Base-by-base conservation (phyloP, 2,888 invertebrate genomes). In the Blera fallax region DNA sequence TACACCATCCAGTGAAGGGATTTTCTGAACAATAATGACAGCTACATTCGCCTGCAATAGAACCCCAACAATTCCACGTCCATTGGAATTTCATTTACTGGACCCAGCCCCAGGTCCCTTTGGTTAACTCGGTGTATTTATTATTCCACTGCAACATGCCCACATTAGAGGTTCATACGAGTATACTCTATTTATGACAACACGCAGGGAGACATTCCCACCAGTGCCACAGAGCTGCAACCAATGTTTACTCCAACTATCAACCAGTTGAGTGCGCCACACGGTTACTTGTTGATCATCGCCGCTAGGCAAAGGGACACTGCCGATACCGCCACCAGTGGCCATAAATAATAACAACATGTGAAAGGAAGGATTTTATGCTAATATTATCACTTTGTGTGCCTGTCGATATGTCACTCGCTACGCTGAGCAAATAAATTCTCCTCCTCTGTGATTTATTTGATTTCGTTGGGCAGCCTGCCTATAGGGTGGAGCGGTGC, bases 301-400 rank as follows among this genome's bases (percentile, higher is more conserved):
- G 72, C 62, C 69, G 18, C 62, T 56, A 74, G 70, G 27, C 80
- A 76, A 58, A 81, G 85, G 81, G 72, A 85, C 72, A 72, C 77
- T 58, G 69, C 52, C 62, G 34, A 70, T 34, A 43, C 62, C 62
- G 34, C 40, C 64, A 65, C 64, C 43, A 48, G 60, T 64, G 64
- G 50, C 18, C 67, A 85, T 85, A 85, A 85, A 85, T 85, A 81
- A 81, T 85, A 81, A 70, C 54, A 72, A 77, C 62, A 81, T 85
- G 76, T 81, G 85, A 81, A 85, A 81, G 85, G 81, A 85, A 87
- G 88, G 89, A 89, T 90, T 91, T 91, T 91, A 91, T 91, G 91
- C 90, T 91, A 91, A 91, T 91, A 91, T 91, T 91, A 91, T 91
- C 91, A 91, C 91, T 91, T 91, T 91, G 91, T 91, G 91, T 90